A percentile compares a stretch with the other conserved stretches of the same genome.
Evolutionary conservation across 2,888 invertebrate genomes (phyloP).

Genomic region (Aleiodes testaceus): DNA sequence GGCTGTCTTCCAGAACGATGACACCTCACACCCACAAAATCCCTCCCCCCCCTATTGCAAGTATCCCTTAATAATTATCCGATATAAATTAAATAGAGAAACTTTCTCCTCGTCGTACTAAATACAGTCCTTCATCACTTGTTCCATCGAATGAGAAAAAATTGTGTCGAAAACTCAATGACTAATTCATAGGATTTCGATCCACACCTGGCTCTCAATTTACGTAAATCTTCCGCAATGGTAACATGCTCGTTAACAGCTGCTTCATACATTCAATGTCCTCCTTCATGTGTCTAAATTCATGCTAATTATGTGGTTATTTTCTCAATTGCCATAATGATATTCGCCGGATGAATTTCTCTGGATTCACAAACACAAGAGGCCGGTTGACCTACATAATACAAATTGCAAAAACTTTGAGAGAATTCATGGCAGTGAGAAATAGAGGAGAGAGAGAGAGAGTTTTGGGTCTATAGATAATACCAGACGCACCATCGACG

Average conservation of each 20-base stretch:
- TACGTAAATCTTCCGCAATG: conserved; percentile 38
- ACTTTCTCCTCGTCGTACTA: neutral
- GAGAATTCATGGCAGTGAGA: conserved; percentile 30
- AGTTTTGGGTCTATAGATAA: conserved; percentile 13
- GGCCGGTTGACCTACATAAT: conserved; percentile 38
- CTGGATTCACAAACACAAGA: conserved; percentile 20
- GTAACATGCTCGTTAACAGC: conserved; percentile 53
- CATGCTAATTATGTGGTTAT: neutral
- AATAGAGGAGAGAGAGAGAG: conserved; percentile 25
- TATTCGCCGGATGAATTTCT: neutral
- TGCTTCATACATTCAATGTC: conserved; percentile 34
- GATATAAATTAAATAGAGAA: too few relatives aligned
- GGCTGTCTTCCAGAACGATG: conserved; percentile 68
- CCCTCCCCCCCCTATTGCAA: too few relatives aligned
- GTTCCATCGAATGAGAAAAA: neutral
- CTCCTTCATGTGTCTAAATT: conserved; percentile 11
- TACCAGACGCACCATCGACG: conserved; percentile 36
- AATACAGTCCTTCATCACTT: too few relatives aligned
- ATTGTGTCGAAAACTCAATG: neutral
- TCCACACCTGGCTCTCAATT: conserved; percentile 48
- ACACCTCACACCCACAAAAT: conserved; percentile 68
- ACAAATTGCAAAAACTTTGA: conserved; percentile 21
- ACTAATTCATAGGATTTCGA: neutral
- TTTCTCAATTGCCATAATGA: neutral
- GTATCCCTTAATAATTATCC: too few relatives aligned